Evolutionary conservation across 1,140 invertebrate species (phyloP).

Genomic region (Cotesia vestalis): DNA sequence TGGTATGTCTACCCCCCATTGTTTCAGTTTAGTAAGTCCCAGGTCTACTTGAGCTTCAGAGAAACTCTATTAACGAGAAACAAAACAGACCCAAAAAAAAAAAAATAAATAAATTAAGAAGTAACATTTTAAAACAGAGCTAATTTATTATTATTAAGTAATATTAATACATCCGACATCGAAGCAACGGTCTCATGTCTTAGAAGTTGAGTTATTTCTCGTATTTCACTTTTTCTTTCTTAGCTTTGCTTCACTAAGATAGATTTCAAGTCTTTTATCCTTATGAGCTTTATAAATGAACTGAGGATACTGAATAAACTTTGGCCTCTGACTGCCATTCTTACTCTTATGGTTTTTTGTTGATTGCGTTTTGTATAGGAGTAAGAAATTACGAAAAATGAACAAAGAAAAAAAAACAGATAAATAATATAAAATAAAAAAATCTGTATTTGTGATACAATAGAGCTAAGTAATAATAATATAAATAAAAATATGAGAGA

Average conservation of each 20-base stretch:
- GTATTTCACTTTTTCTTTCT: constrained; percentile 18
- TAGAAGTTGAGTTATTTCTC: constrained; percentile 5
- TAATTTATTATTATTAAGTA: constrained; percentile 15
- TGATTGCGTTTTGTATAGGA: not conserved
- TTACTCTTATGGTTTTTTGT: not conserved
- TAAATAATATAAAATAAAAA: not conserved
- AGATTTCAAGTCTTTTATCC: constrained; percentile 20
- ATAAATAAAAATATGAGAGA: not conserved
- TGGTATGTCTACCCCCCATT: not conserved
- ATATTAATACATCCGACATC: constrained; percentile 1
- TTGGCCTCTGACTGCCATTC: not conserved
- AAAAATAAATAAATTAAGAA: constrained; percentile 12
- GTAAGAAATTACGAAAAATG: not conserved
- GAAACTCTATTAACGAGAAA: constrained; percentile 6
- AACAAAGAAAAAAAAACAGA: not conserved
- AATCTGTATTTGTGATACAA: not conserved
- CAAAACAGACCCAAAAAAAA: not conserved
- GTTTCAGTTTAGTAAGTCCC: not conserved
- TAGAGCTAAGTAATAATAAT: not conserved
- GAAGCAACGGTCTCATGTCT: not conserved
- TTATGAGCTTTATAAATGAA: constrained; percentile 32
- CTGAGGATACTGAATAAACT: constrained; percentile 18
- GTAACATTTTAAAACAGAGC: constrained; percentile 22
- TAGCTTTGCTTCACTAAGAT: not conserved
- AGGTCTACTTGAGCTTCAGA: not conserved